Base-by-base conservation (phyloP, 1,140 invertebrate genomes). In the Drosophila prosaltans region DNA sequence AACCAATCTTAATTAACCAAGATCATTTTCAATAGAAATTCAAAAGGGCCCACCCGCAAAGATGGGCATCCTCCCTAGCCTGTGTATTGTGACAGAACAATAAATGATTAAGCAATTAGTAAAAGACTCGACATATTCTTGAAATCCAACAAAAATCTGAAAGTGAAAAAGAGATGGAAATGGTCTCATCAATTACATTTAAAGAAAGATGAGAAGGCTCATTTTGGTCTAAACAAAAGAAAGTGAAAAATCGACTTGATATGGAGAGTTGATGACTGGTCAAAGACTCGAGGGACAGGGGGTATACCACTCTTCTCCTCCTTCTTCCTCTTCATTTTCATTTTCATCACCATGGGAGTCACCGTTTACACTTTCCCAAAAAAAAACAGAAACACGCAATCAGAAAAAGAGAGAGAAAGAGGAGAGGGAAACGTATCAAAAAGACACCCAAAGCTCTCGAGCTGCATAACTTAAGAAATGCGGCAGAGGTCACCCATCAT, bases 81-180 rank as follows among this genome's bases (percentile, higher is more conserved):
- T 36, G 32, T 36, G 3, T 86, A 79, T 81, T 86, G 81, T 83
- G 83, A 79, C 83, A 83, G 70, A 61, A 57, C 51, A 64, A 60
- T 40, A 70, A 83, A 88, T 88, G 80, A 88, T 84, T 78, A 81
- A 88, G 72, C 84, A 89, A 88, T 89, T 88, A 89, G 73, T 78
- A 69, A 64, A 54, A 59, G 57, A 62, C 48, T 32, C 60, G 45
- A 51, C 21, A 51, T 51, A 51, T 51, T 51, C 45, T 26, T 51
- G 10, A 48, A 58, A 30, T 30, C 28, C 28, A 30, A 30, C 28
- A 30, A 3, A 30, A 69, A 88, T 88, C 65, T 65, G 36, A 54
- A 81, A 45, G 43, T 16, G 73, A 77, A 71, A 63, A 62, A 41
- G 54, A 55, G 74, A 60, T 64, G 43, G 21, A 68, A 54, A 61